Evolutionary conservation across 2,797 vertebrate genomes (phyloP), one percentile per base, ranked within the genome.

Genomic region (Babyrousa celebensis): DNA sequence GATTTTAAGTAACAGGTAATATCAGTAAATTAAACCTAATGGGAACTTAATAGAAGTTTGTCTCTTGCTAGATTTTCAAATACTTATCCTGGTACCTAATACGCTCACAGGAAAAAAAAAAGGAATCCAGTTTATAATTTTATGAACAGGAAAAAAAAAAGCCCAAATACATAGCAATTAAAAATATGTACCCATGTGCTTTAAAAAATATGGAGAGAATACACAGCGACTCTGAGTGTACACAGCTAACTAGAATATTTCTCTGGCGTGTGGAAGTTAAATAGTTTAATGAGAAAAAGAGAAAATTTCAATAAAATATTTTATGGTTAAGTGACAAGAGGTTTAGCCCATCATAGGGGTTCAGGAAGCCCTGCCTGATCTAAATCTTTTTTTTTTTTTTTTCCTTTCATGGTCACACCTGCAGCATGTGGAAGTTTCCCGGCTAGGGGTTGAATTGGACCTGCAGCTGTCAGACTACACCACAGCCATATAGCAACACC

Each of bases 21-120:
- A 85, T 62, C 15, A 86, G 18, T 82, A 94, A 92, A 82, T 89
- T 87, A 95, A 82, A 91, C 23, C 7, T 85, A 92, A 78, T 78
- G 58, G 21, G 88, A 94, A 58, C 6, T 93, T 79, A 94, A 74
- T 40, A 84, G 54, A 60, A 95, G 6, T 95, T 27, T 85, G 14
- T 85, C 93, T 83, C 67, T 7, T 54, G 29, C 11, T 67, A 58
- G 14, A 85, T 79, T 89, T 96, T 60, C 15, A 87, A 77, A 62
- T 72, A 91, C 27, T 90, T 89, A 91, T 89, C 27, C 23, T 84
- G 18, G 20, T 27, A 90, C 3, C 56, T 94, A 88, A 40, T 12
- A 88, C 67, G 25, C 7, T 91, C 15, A 79, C 4, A 79, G 43
- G 56, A 18, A 78, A 95, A 83, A 71, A 18, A 9, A 83, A 71